Evolutionary conservation across 2,797 vertebrate genomes (phyloP), one percentile per base, ranked within the genome.

Genomic region (Amazonetta brasiliensis): DNA sequence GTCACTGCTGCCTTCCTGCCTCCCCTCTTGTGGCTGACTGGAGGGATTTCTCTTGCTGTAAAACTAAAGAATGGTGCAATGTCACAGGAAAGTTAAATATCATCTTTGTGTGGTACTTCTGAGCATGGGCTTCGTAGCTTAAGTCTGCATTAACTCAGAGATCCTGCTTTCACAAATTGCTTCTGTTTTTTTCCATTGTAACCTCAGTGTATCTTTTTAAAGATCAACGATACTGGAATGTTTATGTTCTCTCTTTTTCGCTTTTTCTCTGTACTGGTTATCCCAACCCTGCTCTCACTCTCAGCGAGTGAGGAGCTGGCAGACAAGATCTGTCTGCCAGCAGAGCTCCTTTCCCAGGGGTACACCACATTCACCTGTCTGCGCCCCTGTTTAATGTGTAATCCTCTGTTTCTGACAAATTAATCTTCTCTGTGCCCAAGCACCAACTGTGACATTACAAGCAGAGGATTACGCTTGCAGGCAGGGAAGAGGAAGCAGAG

Each of bases 321-420:
- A 16, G 17, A 35, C 73, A 63, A 62, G 43, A 39, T 50, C 46
- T 73, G 28, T 9, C 11, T 52, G 69, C 25, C 3, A 2, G 69
- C 9, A 33, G 31, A 58, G 39, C 26, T 83, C 14, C 33, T 4
- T 62, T 93, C 33, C 28, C 62, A 44, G 66, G 64, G 43, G 52
- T 33, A 21, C 12, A 4, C 23, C 28, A 33, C 50, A 33, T 33
- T 94, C 84, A 67, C 55, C 77, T 74, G n/a, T 5, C 74, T 68
- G 58, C 79, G 55, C 35, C 63, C n/a, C 39, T 86, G 74, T 69
- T 94, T 74, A 89, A 82, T n/a, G 43, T 44, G 56, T 96, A 96
- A 97, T 96, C 93, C 79, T 84, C 78, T 83, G 48, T 86, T 95
- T 82, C 92, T 90, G 67, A 94, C 60, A 95, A 95, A 96, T 90